Base-by-base conservation (phyloP, 2,113 vertebrate species). In the Thalassoma bifasciatum region DNA sequence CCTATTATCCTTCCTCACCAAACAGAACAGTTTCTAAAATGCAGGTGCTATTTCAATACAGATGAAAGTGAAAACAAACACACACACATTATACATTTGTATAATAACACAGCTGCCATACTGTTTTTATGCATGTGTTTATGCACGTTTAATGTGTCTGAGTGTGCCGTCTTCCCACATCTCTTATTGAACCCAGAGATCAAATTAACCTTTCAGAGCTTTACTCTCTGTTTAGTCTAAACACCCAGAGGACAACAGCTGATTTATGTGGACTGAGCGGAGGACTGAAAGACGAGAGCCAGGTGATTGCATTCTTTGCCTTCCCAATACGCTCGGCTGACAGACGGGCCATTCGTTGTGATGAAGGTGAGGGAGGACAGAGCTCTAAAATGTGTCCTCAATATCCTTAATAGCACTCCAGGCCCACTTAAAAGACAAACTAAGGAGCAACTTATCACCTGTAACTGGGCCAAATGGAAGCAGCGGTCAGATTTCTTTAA, bases 171-270 rank as follows among this genome's bases (percentile, higher is more conserved):
- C 14, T 30, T 47, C 37, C 17, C n/a, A 53, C 40, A 10, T 70
- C 54, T 64, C 50, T 62, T 57, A 70, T 51, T 72, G 62, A 49
- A 72, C 63, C 4, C 10, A 24, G 3, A 49, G 60, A 78, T 82
- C 67, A 74, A 74, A 88, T 87, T 67, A 88, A 86, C 83, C 83
- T 87, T 79, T 81, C 44, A 66, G 47, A 71, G 60, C 68, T 84
- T 72, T 63, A 36, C 80, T 64, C 54, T 67, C 26, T 47, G 49
- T 70, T 74, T 72, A 57, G 16, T 50, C 62, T 63, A 74, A 79
- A 79, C 58, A 84, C 50, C 14, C 59, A 52, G 54, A 79, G 66
- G 83, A 81, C 30, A 42, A 30, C 56, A 52, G 47, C 62, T 81
- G 82, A 89, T 88, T 81, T 79, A 88, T 82, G 79, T 64, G 36